Percentiles rank a stretch among this genome's conserved stretches.
phyloP scores from a whole-genome alignment of 2,888 invertebrate genomes.

The Dicycla oo region DNA sequence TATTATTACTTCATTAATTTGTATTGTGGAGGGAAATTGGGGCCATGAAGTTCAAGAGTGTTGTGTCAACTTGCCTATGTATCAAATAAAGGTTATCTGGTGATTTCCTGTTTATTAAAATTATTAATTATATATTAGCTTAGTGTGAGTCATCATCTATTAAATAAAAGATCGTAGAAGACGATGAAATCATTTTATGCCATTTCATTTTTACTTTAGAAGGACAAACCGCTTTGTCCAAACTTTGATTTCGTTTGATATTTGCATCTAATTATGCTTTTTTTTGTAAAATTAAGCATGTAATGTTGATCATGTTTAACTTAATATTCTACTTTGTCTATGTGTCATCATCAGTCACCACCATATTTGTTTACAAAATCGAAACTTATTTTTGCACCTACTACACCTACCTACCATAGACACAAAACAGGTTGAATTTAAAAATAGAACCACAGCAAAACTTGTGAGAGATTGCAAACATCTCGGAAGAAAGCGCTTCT shows the following conservation, averaged over 20 bases:
- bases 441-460: conserved; percentile 48
- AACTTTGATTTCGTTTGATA: not conserved
- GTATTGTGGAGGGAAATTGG: conserved; percentile 20
- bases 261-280: not conserved
- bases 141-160: not conserved
- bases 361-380: conserved; percentile 6
- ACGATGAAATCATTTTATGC: not conserved
- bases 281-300: not conserved
- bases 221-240: not conserved
- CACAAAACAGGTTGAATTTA: conserved; percentile 36
- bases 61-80: not conserved
- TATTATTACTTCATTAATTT: conserved; percentile 32
- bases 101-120: conserved; percentile 17
- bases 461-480: conserved; percentile 59
- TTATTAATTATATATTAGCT: not conserved
- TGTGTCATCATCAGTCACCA: not conserved
- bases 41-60: conserved; percentile 50
- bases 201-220: not conserved
- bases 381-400: not conserved
- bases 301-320: not conserved
- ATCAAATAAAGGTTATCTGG: conserved; percentile 13
- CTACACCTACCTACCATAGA: conserved; percentile 7
- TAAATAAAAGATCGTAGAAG: not conserved
- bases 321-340: not conserved
- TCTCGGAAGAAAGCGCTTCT: conserved; percentile 44